Conservation (phyloP, 1,140 invertebrate species). For the Myzus persicae region DNA sequence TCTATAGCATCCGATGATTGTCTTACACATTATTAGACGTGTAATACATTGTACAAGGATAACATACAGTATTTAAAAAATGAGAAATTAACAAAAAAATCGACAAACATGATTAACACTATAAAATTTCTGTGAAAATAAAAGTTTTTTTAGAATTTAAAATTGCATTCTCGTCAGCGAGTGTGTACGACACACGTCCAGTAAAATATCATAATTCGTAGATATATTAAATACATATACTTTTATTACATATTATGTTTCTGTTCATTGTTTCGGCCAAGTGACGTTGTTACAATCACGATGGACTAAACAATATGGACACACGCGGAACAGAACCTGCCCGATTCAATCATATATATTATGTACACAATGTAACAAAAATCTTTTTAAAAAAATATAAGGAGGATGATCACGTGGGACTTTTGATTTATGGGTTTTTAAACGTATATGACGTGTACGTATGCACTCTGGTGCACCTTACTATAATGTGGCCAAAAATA, state of each 20-base stretch:
- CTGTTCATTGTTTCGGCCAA: background rate
- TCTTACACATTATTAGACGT: too few relatives aligned
- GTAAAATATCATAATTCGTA: background rate
- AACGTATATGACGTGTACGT: background rate
- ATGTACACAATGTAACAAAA: background rate
- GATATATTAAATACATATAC: background rate
- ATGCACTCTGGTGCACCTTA: background rate
- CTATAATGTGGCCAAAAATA: background rate
- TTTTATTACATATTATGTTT: background rate
- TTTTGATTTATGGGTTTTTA: slow-evolving; percentile 28
- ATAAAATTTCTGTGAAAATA: background rate
- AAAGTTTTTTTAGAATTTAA: background rate
- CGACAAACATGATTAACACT: too few relatives aligned
- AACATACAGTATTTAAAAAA: too few relatives aligned
- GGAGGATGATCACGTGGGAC: background rate
- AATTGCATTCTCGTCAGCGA: background rate
- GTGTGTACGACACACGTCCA: background rate
- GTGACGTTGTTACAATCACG: background rate
- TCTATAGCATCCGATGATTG: too few relatives aligned
- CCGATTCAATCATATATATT: background rate
- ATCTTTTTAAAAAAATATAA: background rate
- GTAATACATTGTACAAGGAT: too few relatives aligned
- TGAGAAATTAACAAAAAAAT: too few relatives aligned
- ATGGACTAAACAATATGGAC: background rate
- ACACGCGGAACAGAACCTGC: background rate